Percentiles rank a stretch among this genome's conserved stretches.
Evolutionary conservation across 2,113 vertebrate genomes (phyloP).

Genomic region (Bungarus multicinctus): DNA sequence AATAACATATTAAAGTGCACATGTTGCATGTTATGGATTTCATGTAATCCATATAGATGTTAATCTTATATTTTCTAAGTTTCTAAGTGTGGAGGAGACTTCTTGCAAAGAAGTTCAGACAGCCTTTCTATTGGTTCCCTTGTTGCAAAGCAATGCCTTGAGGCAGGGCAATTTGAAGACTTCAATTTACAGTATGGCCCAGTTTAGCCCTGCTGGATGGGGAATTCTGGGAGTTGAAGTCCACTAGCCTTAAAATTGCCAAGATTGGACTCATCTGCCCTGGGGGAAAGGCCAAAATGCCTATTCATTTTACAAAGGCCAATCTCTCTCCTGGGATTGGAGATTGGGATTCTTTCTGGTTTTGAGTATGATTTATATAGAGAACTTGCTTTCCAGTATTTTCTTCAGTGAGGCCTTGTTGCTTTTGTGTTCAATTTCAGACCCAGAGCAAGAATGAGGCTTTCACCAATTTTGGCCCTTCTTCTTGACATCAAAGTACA

Average conservation of each 20-base stretch:
- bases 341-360: not conserved
- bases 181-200: not conserved
- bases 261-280: not conserved
- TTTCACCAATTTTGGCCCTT: not conserved
- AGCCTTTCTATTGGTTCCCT: not conserved
- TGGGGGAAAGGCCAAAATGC: not conserved
- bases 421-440: not conserved
- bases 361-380: not conserved
- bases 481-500: not conserved
- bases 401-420: not conserved
- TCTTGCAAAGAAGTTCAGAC: not conserved
- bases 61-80: not conserved
- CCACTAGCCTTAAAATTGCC: not conserved
- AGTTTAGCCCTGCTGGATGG: not conserved
- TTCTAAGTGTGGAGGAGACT: not conserved
- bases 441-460: not conserved
- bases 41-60: not conserved
- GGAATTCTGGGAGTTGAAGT: not conserved
- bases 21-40: not conserved
- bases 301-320: not conserved
- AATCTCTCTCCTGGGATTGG: not conserved
- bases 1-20: conserved; percentile 18
- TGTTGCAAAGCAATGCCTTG: not conserved
- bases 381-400: not conserved
- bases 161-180: not conserved